Conservation (phyloP, 2,888 invertebrate genomes). For the Callosobruchus maculatus region DNA sequence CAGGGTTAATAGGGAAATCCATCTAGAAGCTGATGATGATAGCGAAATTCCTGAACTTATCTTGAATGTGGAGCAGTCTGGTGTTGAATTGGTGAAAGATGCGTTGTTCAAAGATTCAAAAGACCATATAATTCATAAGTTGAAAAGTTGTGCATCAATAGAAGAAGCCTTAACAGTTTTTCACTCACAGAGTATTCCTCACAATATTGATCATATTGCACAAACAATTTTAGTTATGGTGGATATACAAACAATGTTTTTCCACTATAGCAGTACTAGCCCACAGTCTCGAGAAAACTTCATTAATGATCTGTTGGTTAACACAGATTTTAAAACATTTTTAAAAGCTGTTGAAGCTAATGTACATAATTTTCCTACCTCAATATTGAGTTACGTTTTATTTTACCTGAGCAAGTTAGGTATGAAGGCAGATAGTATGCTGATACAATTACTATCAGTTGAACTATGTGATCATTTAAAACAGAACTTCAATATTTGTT, state of each 20-base stretch:
- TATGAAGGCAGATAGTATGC: slow-evolving; percentile 36
- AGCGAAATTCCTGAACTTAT: background rate
- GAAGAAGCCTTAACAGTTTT: slow-evolving; percentile 44
- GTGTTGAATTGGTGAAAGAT: background rate
- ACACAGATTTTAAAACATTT: slow-evolving; percentile 37
- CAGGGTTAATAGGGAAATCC: slow-evolving; percentile 6
- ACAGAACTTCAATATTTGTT: slow-evolving; percentile 36
- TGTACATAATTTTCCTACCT: slow-evolving; percentile 38
- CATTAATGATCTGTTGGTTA: slow-evolving; percentile 32
- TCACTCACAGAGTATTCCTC: slow-evolving; percentile 27
- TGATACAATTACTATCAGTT: slow-evolving; percentile 42
- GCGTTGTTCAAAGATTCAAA: background rate
- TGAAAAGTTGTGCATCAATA: slow-evolving; percentile 41
- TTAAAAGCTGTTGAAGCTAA: slow-evolving; percentile 34
- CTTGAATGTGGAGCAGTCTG: background rate
- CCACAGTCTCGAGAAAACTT: slow-evolving; percentile 29
- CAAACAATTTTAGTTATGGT: slow-evolving; percentile 43
- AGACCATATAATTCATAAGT: background rate
- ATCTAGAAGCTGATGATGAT: slow-evolving; percentile 1
- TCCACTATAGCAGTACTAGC: slow-evolving; percentile 28
- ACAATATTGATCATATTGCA: slow-evolving; percentile 24
- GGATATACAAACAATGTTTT: slow-evolving; percentile 44
- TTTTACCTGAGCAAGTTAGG: slow-evolving; percentile 52
- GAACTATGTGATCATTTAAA: slow-evolving; percentile 36
- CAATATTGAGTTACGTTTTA: slow-evolving; percentile 47